A percentile compares a stretch with the other conserved stretches of the same genome.
Conservation (phyloP, 1,140 invertebrate genomes). For the Trachymyrmex cornetzi region DNA sequence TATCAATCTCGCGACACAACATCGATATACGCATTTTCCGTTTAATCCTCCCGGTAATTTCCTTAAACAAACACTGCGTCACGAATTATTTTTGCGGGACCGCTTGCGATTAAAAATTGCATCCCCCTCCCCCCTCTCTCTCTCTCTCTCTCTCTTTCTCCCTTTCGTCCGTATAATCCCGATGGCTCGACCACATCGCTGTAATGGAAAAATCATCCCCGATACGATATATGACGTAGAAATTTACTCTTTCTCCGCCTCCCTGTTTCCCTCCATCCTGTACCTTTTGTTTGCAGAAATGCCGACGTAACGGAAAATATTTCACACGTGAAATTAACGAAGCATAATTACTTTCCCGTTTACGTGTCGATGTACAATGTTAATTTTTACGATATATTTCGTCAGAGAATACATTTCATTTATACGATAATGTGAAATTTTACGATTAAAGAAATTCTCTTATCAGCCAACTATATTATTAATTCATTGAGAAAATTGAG, state of each 20-base stretch:
- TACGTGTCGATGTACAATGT: constrained; percentile 5
- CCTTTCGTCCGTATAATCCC: constrained; percentile 60
- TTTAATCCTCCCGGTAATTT: constrained; percentile 74
- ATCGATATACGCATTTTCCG: constrained; percentile 67
- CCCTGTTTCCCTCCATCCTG: constrained; percentile 58
- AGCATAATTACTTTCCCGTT: constrained; percentile 57
- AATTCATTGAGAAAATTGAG: neutral
- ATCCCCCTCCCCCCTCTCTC: constrained; percentile 23
- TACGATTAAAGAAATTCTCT: constrained; percentile 4
- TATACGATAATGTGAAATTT: neutral
- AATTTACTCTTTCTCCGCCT: constrained; percentile 65
- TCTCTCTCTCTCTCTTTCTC: constrained; percentile 1
- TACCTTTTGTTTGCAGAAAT: constrained; percentile 73
- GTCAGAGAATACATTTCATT: constrained; percentile 6
- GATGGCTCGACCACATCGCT: constrained; percentile 57
- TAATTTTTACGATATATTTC: constrained; percentile 37
- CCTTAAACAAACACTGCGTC: constrained; percentile 71
- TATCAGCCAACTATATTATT: neutral
- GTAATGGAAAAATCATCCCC: constrained; percentile 75
- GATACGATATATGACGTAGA: constrained; percentile 56
- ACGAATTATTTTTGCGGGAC: constrained; percentile 71
- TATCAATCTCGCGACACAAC: constrained; percentile 57
- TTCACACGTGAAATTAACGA: constrained; percentile 29
- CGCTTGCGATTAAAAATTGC: constrained; percentile 74
- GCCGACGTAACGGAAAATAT: constrained; percentile 47